phyloP scores from a whole-genome alignment of 2,113 vertebrate species.

The Zonotrichia leucophrys region DNA sequence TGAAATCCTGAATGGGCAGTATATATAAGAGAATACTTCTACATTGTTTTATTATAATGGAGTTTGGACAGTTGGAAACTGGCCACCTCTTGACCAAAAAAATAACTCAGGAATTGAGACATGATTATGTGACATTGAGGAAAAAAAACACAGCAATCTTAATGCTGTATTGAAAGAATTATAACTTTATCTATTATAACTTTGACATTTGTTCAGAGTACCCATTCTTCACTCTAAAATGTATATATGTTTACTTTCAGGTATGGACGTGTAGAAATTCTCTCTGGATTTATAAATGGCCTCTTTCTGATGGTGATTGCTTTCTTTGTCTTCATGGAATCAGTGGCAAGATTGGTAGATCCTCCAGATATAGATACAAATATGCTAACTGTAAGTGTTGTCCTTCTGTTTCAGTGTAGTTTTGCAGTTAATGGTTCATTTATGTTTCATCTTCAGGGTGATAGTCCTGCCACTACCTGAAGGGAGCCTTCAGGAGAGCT shows the following conservation, averaged over 20 bases:
- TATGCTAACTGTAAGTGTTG: conserved; percentile 93
- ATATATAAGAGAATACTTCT: background rate
- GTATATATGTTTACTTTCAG: conserved; percentile 69
- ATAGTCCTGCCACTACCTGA: background rate
- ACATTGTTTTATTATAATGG: background rate
- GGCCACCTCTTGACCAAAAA: background rate
- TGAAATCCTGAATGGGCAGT: background rate
- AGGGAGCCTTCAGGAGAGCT: background rate
- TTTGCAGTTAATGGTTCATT: background rate
- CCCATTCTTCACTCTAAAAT: background rate
- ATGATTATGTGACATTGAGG: background rate
- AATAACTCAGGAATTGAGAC: background rate
- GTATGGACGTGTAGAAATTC: conserved; percentile 95
- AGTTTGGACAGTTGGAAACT: background rate
- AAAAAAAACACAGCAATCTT: background rate
- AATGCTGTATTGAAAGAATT: background rate
- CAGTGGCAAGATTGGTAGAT: conserved; percentile 89
- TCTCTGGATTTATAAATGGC: conserved; percentile 97
- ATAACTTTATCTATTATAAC: too few relatives aligned
- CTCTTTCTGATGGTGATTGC: conserved; percentile 98
- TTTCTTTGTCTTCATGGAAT: conserved; percentile 97
- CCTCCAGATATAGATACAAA: conserved; percentile 97
- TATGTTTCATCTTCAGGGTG: background rate
- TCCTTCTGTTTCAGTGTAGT: conserved; percentile 1
- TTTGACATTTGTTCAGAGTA: background rate